A percentile compares a stretch with the other conserved stretches of the same genome.
phyloP scores from a whole-genome alignment of 1,140 invertebrate species.

The Platorchestia sp. region DNA sequence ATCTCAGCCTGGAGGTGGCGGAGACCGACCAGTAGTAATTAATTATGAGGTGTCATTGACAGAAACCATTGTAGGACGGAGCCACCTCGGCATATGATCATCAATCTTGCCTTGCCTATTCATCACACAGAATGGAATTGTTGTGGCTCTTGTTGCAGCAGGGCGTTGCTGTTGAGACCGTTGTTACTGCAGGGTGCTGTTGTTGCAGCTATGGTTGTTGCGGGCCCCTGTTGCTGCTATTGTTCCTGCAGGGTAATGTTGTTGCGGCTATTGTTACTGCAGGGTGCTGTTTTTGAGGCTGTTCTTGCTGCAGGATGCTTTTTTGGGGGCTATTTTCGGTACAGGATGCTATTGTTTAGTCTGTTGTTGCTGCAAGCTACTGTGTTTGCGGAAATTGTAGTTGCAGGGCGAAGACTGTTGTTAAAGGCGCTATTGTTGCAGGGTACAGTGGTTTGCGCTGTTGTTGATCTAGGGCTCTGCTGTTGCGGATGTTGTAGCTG shows the following conservation, averaged over 20 bases:
- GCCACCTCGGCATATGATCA: background rate
- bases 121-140: background rate
- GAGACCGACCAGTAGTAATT: background rate
- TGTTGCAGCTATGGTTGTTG: too few relatives aligned
- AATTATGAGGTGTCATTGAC: slow-evolving; percentile 8
- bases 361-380: too few relatives aligned
- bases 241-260: background rate
- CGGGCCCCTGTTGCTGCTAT: background rate
- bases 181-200: background rate
- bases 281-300: too few relatives aligned
- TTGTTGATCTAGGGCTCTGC: too few relatives aligned
- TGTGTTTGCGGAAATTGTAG: too few relatives aligned
- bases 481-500: too few relatives aligned
- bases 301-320: too few relatives aligned
- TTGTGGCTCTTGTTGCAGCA: background rate
- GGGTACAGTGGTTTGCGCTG: too few relatives aligned
- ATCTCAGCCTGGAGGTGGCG: background rate
- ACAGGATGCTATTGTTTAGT: too few relatives aligned
- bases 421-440: too few relatives aligned
- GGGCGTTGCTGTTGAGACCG: background rate
- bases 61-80: background rate
- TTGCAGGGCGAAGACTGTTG: too few relatives aligned
- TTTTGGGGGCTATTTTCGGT: too few relatives aligned
- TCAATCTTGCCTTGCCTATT: slow-evolving; percentile 7
- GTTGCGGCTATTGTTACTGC: background rate